phyloP scores from a whole-genome alignment of 2,888 invertebrate genomes.

The Malacosoma neustria region DNA sequence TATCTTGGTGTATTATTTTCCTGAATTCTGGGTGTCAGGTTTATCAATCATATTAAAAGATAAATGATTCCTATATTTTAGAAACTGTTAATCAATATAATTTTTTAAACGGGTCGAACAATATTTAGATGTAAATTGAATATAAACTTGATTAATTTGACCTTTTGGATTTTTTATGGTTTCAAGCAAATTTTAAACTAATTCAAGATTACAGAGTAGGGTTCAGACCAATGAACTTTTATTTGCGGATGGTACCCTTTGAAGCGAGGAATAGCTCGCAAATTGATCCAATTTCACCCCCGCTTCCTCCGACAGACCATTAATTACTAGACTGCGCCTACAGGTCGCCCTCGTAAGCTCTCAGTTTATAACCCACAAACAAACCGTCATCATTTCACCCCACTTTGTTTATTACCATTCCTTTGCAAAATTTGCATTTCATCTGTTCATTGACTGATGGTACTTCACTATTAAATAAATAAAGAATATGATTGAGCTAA shows the following conservation, averaged over 20 bases:
- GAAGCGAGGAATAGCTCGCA: slow-evolving; percentile 50
- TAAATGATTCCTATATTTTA: no score
- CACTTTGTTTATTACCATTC: slow-evolving; percentile 52
- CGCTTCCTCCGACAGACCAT: slow-evolving; percentile 49
- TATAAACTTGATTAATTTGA: no score
- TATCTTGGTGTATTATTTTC: no score
- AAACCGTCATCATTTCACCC: slow-evolving; percentile 61
- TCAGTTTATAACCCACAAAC: slow-evolving; percentile 65
- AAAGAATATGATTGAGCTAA: no score
- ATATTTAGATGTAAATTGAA: no score
- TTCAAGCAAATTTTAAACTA: not conserved
- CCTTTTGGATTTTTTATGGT: no score
- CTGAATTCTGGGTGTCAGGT: no score
- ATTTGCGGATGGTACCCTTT: slow-evolving; percentile 33
- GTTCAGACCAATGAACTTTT: slow-evolving; percentile 39
- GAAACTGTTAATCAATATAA: no score
- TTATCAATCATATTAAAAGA: no score
- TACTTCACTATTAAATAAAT: not conserved
- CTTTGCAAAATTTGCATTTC: slow-evolving; percentile 39
- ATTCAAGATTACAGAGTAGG: not conserved
- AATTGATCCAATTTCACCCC: slow-evolving; percentile 69
- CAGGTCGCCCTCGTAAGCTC: slow-evolving; percentile 37
- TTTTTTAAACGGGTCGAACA: no score
- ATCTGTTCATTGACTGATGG: slow-evolving; percentile 38
- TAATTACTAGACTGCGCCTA: slow-evolving; percentile 60